Evolutionary conservation across 2,113 vertebrate genomes (phyloP).

Genomic region (Seriola dumerili): DNA sequence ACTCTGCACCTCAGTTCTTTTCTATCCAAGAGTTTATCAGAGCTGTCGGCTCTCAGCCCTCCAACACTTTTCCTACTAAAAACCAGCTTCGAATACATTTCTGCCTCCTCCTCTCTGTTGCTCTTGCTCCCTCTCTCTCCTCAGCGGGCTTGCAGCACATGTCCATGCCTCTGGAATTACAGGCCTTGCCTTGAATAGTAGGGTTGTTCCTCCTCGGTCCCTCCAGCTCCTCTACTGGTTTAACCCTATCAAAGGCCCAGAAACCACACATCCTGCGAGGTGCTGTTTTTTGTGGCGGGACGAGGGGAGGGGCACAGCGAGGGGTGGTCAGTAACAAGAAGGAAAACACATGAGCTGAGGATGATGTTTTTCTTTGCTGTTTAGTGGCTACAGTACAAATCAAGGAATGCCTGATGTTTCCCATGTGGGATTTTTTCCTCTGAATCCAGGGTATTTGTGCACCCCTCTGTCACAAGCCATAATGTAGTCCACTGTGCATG

Average conservation of each 20-base stretch:
- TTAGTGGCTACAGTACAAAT: conserved; percentile 44
- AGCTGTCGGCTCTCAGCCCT: not conserved
- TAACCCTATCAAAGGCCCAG: conserved; percentile 70
- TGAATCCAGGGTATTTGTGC: conserved; percentile 33
- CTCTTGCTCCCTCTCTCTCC: conserved; percentile 18
- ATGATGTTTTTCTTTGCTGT: conserved; percentile 53
- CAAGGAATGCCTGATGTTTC: conserved; percentile 55
- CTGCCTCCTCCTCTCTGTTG: not conserved
- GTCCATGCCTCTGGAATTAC: conserved; percentile 63
- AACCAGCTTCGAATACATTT: not conserved
- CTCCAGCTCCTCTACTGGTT: conserved; percentile 52
- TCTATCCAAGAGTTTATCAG: not conserved
- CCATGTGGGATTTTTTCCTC: conserved; percentile 42
- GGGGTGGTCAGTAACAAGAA: conserved; percentile 31
- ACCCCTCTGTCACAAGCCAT: conserved; percentile 36
- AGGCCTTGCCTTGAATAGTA: conserved; percentile 73
- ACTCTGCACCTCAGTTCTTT: not conserved
- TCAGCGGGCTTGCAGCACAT: conserved; percentile 36
- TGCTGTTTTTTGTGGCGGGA: conserved; percentile 62
- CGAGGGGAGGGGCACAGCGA: conserved; percentile 24
- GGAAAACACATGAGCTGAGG: conserved; percentile 50
- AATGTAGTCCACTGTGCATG: conserved; percentile 33
- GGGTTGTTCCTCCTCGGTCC: conserved; percentile 66
- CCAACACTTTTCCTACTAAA: conserved; percentile 14
- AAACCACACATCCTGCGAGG: conserved; percentile 73